phyloP scores from a whole-genome alignment of 2,113 vertebrate genomes.

The Hystrix cristata region DNA sequence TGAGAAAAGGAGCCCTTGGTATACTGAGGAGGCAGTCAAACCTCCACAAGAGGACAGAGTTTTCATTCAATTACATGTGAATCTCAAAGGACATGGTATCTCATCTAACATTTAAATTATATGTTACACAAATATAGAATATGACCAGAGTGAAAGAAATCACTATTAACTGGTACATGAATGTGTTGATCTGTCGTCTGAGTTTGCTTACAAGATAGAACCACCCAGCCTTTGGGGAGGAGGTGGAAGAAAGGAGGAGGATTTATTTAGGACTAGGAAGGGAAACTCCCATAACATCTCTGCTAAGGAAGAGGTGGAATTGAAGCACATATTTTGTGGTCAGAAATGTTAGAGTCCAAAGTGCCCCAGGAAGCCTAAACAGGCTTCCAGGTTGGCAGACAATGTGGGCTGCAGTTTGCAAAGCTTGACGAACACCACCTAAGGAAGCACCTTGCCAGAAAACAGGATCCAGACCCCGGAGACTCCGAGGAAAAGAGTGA shows the following conservation, averaged over 20 bases:
- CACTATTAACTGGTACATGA: not conserved
- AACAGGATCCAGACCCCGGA: not conserved
- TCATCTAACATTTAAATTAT: not conserved
- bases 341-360: constrained; percentile 23
- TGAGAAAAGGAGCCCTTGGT: not conserved
- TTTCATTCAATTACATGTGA: not conserved
- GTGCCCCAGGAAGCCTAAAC: not conserved
- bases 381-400: constrained; percentile 27
- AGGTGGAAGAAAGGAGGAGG: not conserved
- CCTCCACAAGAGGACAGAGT: not conserved
- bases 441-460: not conserved
- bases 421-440: not conserved
- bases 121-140: not conserved
- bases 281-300: not conserved
- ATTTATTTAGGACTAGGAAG: not conserved
- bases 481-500: not conserved
- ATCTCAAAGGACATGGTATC: not conserved
- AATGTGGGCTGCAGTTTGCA: not conserved
- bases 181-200: not conserved
- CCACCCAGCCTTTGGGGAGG: not conserved
- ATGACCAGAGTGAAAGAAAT: constrained; percentile 3
- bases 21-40: not conserved
- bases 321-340: constrained; percentile 42
- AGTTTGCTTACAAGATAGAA: not conserved
- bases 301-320: not conserved